A percentile compares a stretch with the other conserved stretches of the same genome.
These are phyloP conservation scores for Agrotis puta DNA, from an alignment of 2,888 invertebrate species.

Conservation along the genomic window DNA sequence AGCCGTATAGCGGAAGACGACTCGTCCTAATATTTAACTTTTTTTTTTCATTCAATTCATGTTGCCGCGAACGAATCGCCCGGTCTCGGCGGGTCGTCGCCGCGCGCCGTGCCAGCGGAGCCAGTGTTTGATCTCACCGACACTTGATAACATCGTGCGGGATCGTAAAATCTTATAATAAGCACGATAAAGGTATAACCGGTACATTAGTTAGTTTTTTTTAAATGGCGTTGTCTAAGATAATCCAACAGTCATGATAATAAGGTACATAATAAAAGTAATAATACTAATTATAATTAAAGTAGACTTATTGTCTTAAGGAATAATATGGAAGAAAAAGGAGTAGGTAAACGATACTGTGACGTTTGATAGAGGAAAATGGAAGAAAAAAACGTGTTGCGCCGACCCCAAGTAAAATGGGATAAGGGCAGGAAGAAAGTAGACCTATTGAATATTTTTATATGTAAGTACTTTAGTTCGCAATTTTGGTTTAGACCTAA, in stretches of 20 bases:
- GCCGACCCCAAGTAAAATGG: no score
- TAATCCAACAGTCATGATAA: slow-evolving; percentile 48
- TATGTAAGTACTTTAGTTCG: neutral
- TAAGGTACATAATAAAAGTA: slow-evolving; percentile 16
- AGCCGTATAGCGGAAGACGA: slow-evolving; percentile 65
- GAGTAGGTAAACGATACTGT: no score
- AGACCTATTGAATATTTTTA: neutral
- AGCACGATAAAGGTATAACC: slow-evolving; percentile 68
- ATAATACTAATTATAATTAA: neutral
- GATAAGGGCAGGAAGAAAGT: no score
- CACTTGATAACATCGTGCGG: slow-evolving; percentile 76
- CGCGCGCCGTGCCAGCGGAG: slow-evolving; percentile 66
- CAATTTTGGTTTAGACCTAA: neutral
- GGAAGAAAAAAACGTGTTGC: no score
- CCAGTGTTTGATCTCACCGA: slow-evolving; percentile 72
- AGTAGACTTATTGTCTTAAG: neutral
- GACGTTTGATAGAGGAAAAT: no score
- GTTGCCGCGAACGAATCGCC: slow-evolving; percentile 69
- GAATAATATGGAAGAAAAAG: no score
- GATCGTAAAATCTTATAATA: slow-evolving; percentile 77
- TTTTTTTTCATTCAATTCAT: slow-evolving; percentile 69
- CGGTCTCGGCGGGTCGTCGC: slow-evolving; percentile 64
- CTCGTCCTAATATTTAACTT: slow-evolving; percentile 67
- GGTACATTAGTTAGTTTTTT: slow-evolving; percentile 64
- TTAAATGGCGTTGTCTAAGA: slow-evolving; percentile 22